Evolutionary conservation across 2,797 vertebrate species (phyloP), one percentile per base, ranked within the genome.

Genomic region (Enteromius afrohamiltoni): DNA sequence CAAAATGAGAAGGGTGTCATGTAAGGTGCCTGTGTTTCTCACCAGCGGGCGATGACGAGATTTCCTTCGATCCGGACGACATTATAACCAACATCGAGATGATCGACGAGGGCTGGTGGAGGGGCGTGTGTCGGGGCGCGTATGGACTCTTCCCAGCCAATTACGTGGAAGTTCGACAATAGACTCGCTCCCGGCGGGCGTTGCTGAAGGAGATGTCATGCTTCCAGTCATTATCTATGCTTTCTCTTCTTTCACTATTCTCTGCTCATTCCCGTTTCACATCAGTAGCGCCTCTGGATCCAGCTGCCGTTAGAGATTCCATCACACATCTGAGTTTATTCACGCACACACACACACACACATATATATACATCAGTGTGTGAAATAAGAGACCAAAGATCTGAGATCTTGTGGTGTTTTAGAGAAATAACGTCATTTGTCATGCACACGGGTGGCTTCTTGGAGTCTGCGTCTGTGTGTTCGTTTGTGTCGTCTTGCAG

Each of bases 51-150:
- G 97, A 99, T 0, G 97, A 99, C 0, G 97, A 99, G 91, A 99
- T 99, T 82, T 99, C 98, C 83, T 99, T 99, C 0, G 97, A 98
- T 91, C 98, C 98, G 0, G 97, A 99, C 0, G 97, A 99, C 93
- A 94, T 98, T 93, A 97, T 99, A 93, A 98, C 97, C 89, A 98
- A 98, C 95, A 99, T 99, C 0, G 97, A 99, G 91, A 99, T 98
- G 97, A 98, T 99, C 0, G 97, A 99, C 0, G 97, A 99, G 0
- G 98, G 98, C 92, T 99, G 98, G 98, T 99, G 98, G 98, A 92
- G 97, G 0, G 98, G 98, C 0, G 94, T 97, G 74, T 99, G 98
- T 92, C 92, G 95, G 77, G 97, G 97, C 80, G 88, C 94, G 9
- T 97, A 96, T 0, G 98, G 98, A 89, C 95, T 99, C 8, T 99